Evolutionary conservation across 2,797 vertebrate species (phyloP).

Genomic region (Micromesistius poutassou): DNA sequence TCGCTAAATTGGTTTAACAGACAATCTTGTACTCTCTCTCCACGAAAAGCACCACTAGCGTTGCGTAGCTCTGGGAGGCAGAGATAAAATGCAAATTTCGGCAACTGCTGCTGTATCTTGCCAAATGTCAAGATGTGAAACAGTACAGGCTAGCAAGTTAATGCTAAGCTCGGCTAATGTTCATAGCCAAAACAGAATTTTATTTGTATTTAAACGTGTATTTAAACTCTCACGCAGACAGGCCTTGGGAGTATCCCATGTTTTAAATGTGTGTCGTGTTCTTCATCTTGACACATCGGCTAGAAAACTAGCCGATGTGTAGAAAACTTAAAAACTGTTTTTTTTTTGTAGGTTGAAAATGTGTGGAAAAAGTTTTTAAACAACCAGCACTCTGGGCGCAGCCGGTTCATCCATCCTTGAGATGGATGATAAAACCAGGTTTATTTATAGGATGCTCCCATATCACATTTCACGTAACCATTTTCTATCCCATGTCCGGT

Average conservation of each 20-base stretch:
- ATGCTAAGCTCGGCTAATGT: no score
- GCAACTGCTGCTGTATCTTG: not conserved
- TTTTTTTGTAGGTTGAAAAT: not conserved
- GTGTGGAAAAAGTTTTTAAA: not conserved
- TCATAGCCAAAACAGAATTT: no score
- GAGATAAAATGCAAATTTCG: not conserved
- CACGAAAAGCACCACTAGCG: not conserved
- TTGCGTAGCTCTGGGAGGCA: not conserved
- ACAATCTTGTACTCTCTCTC: not conserved
- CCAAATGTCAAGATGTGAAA: not conserved
- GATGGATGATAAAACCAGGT: not conserved
- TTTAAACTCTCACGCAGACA: no score
- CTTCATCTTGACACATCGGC: not conserved
- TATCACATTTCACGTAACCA: not conserved
- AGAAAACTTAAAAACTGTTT: no score
- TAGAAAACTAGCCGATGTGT: no score
- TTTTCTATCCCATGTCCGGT: not conserved
- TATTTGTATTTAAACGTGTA: no score
- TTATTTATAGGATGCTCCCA: not conserved
- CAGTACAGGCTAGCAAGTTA: not conserved
- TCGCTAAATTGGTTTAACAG: not conserved
- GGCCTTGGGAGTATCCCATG: no score
- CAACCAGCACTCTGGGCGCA: not conserved
- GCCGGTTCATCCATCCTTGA: not conserved
- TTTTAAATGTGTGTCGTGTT: no score